A percentile compares a stretch with the other conserved stretches of the same genome.
Evolutionary conservation across 2,888 invertebrate species (phyloP).

Genomic region (Hanleya hanleyi): DNA sequence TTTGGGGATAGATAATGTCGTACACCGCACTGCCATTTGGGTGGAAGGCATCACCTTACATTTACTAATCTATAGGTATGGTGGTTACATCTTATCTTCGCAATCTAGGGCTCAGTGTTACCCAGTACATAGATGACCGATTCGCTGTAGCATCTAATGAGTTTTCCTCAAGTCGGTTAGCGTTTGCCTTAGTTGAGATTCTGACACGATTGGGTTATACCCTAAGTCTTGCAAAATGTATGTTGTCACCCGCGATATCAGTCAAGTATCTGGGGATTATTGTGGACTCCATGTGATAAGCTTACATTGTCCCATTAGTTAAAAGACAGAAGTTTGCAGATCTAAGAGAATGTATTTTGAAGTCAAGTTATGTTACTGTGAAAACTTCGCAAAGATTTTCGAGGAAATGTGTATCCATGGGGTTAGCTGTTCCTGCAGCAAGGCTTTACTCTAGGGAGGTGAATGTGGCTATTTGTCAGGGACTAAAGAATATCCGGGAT

Average conservation of each 20-base stretch:
- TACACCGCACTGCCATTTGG: conserved; percentile 13
- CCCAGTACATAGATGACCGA: conserved; percentile 28
- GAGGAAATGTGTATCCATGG: conserved; percentile 10
- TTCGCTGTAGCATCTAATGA: conserved; percentile 10
- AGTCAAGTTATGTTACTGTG: not conserved
- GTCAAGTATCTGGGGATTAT: conserved; percentile 18
- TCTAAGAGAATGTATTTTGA: conserved; percentile 10
- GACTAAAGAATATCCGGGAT: not conserved
- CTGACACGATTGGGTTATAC: conserved; percentile 24
- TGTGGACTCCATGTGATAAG: conserved; percentile 4
- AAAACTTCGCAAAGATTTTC: not conserved
- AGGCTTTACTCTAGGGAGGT: conserved; percentile 13
- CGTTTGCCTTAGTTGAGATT: not conserved
- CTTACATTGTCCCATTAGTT: not conserved
- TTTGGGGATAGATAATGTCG: conserved; percentile 20
- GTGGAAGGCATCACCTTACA: conserved; percentile 22
- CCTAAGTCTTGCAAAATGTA: not conserved
- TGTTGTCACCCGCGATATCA: not conserved
- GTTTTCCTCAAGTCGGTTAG: not conserved
- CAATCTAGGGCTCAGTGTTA: not conserved
- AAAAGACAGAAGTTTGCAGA: conserved; percentile 8
- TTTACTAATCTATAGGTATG: conserved; percentile 25
- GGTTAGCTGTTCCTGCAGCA: conserved; percentile 10
- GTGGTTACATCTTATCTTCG: conserved; percentile 13
- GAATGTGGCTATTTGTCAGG: not conserved